Evolutionary conservation across 64 coral and sea anemone genomes (phyloP), one percentile per base, ranked within the genome.

Genomic region (Orbicella faveolata): DNA sequence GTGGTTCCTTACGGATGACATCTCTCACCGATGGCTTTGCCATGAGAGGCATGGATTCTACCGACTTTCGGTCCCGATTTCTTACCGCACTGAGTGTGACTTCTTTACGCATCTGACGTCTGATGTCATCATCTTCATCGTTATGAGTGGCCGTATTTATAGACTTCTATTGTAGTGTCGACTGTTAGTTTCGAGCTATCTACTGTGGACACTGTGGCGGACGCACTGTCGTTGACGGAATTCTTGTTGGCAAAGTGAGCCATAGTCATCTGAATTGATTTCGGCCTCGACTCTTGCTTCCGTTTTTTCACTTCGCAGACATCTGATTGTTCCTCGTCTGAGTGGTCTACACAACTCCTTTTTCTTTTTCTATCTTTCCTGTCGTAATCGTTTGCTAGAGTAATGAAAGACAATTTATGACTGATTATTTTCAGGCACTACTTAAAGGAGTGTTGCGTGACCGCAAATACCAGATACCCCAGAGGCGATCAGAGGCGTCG

Each of bases 11-110:
- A 34, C 80, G 36, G 6, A 92, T 76, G 20, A 69, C 36, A 2
- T 87, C 82, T 77, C 80, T 59, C 44, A 87, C 72, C 0, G 8
- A 36, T 77, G 81, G 90, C 76, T 92, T 84, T 74, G 80, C 23
- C 0, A 92, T 84, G 26, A 37, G 73, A 35, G 87, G 82, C 80
- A 87, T 69, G 48, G 73, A 73, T 92, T 92, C 75, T 0, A 92
- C 75, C 21, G 81, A 91, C 89, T 84, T 91, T 65, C 80, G 75
- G 37, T 91, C 80, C 4, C 72, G 66, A 91, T 91, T 91, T 55
- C 89, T 41, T 53, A 91, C 84, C 0, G 36, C 64, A 35, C 89
- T 84, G 6, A 84, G 67, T 0, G 89, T 63, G 19, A 84, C 72
- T 74, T 54, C 35, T 34, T 90, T 20, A 10, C 80, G 90, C 55